Percentiles rank a stretch among this genome's conserved stretches.
These are phyloP conservation scores for Ctenodactylus gundi DNA, from an alignment of 2,113 vertebrate genomes.

Conservation along the genomic window DNA sequence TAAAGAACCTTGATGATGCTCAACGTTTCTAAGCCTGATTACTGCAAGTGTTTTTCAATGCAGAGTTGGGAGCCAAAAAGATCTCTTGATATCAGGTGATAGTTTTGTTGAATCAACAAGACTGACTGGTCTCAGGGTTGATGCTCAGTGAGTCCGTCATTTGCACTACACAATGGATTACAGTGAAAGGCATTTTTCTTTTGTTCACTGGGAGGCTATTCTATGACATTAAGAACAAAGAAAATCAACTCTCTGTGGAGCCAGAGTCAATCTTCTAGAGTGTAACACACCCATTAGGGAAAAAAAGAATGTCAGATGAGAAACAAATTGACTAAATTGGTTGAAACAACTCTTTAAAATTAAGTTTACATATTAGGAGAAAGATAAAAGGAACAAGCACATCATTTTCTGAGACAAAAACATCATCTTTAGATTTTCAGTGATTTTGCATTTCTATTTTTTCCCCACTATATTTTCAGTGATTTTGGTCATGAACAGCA, in stretches of 20 bases:
- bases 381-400: neutral
- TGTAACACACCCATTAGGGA: neutral
- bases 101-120: constrained; percentile 57
- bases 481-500: neutral
- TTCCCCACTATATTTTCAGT: neutral
- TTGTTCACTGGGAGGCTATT: constrained; percentile 17
- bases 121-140: neutral
- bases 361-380: constrained; percentile 33
- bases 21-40: neutral
- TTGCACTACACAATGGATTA: neutral
- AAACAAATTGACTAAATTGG: constrained; percentile 56
- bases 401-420: neutral
- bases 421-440: neutral
- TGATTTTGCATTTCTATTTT: neutral
- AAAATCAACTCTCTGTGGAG: constrained; percentile 31
- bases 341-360: constrained; percentile 44
- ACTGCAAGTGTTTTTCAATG: constrained; percentile 31
- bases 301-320: neutral
- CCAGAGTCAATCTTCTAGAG: constrained; percentile 47
- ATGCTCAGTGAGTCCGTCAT: constrained; percentile 46
- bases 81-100: constrained; percentile 14
- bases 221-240: constrained; percentile 51
- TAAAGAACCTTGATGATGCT: neutral
- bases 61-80: constrained; percentile 19
- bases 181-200: neutral